Percentiles rank a stretch among this genome's conserved stretches.
Conservation (phyloP, 92 coral and sea anemone species). For the Galaxea fascicularis region DNA sequence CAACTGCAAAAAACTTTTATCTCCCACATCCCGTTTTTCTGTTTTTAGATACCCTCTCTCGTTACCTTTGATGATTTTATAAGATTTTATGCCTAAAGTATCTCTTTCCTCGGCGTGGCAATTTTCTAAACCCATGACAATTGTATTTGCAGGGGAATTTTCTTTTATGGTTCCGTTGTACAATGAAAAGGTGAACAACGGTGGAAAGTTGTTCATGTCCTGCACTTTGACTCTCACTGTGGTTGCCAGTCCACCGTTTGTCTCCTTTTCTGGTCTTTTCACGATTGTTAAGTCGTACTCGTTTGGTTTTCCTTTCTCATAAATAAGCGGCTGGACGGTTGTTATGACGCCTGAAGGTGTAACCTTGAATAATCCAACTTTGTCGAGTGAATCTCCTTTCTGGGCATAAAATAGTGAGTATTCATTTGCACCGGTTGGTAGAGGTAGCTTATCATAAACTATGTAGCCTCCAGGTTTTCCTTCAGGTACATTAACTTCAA, state of each 20-base stretch:
- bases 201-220: constrained; percentile 73
- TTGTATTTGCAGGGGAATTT: constrained; percentile 52
- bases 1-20: constrained; percentile 65
- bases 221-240: constrained; percentile 69
- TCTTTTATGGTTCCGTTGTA: constrained; percentile 81
- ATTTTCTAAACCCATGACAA: constrained; percentile 78
- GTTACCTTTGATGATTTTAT: constrained; percentile 79
- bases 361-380: constrained; percentile 51
- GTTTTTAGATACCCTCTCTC: constrained; percentile 75
- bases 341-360: constrained; percentile 56
- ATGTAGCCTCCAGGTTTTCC: constrained; percentile 50
- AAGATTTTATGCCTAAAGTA: constrained; percentile 57
- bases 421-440: constrained; percentile 50
- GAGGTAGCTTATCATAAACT: constrained; percentile 50
- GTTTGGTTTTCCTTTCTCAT: constrained; percentile 63
- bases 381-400: constrained; percentile 62
- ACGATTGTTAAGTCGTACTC: constrained; percentile 73
- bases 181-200: constrained; percentile 61
- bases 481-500: constrained; percentile 34
- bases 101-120: constrained; percentile 86
- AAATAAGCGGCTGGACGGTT: constrained; percentile 60
- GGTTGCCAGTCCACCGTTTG: constrained; percentile 65
- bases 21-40: constrained; percentile 43
- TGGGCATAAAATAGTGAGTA: constrained; percentile 55
- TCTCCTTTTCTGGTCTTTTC: constrained; percentile 37